phyloP scores from a whole-genome alignment of 1,140 invertebrate species.

The Augochlora pura region DNA sequence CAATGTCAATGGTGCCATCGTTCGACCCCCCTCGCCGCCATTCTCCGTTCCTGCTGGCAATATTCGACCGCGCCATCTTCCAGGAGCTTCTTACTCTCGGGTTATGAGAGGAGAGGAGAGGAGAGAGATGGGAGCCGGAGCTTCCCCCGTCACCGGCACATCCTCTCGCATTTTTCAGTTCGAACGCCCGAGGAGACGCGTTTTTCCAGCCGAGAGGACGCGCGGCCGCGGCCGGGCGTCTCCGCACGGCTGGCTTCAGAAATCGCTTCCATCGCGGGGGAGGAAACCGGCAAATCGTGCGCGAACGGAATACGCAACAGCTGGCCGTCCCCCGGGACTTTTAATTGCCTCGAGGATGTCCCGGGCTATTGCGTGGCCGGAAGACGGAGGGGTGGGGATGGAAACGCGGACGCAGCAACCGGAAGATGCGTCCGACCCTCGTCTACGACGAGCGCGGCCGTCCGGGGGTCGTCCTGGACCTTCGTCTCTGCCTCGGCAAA shows the following conservation, averaged over 20 bases:
- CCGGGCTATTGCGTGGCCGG: background rate
- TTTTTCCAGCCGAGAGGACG: conserved; percentile 41
- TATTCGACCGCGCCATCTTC: conserved; percentile 10
- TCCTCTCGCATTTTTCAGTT: conserved; percentile 53
- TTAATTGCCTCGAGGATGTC: background rate
- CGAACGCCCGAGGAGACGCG: conserved; percentile 8
- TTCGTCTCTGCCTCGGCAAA: too few relatives aligned
- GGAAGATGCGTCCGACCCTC: background rate
- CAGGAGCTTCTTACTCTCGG: background rate
- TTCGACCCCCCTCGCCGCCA: background rate
- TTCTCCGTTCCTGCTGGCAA: background rate
- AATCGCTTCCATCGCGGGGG: conserved; percentile 33
- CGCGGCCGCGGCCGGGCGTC: background rate
- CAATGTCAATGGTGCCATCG: conserved; percentile 51
- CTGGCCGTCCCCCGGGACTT: background rate
- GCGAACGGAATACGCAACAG: conserved; percentile 25
- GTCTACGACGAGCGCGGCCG: too few relatives aligned
- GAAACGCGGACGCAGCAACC: background rate
- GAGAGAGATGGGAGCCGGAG: conserved; percentile 9
- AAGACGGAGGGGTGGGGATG: too few relatives aligned
- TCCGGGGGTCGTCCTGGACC: too few relatives aligned
- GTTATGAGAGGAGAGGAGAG: conserved; percentile 47
- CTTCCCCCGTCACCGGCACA: conserved; percentile 37
- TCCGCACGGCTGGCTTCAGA: conserved; percentile 32
- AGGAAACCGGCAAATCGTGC: background rate